Conservation (phyloP, 2,113 vertebrate species). For the Felis chaus region DNA sequence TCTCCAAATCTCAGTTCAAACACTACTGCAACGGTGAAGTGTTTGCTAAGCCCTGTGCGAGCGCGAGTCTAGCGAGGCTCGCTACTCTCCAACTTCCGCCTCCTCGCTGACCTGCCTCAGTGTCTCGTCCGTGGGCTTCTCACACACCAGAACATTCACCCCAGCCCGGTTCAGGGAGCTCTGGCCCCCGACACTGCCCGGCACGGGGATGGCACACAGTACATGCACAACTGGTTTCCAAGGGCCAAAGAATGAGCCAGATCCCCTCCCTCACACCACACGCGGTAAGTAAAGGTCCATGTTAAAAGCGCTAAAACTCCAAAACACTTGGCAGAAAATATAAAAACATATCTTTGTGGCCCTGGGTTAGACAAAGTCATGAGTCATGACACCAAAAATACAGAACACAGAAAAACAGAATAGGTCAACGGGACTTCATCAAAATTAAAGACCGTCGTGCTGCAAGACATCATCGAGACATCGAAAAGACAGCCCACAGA, state of each 20-base stretch:
- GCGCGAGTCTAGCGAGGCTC: fast-evolving
- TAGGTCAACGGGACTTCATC: neutral
- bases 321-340: neutral
- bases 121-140: neutral
- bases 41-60: fast-evolving
- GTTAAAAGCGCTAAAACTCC: neutral
- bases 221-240: neutral
- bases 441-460: neutral
- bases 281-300: neutral
- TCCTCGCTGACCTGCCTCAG: neutral
- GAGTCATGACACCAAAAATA: neutral
- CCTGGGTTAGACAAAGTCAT: neutral
- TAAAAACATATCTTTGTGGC: neutral
- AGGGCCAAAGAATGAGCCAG: fast-evolving
- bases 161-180: neutral
- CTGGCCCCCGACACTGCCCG: neutral
- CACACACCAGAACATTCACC: neutral
- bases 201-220: too few relatives aligned
- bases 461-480: neutral
- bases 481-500: neutral
- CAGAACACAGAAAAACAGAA: neutral
- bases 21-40: neutral
- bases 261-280: neutral
- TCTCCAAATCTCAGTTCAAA: neutral
- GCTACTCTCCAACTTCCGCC: fast-evolving